phyloP scores from a whole-genome alignment of 2,888 invertebrate species.

The Patella caerulea region DNA sequence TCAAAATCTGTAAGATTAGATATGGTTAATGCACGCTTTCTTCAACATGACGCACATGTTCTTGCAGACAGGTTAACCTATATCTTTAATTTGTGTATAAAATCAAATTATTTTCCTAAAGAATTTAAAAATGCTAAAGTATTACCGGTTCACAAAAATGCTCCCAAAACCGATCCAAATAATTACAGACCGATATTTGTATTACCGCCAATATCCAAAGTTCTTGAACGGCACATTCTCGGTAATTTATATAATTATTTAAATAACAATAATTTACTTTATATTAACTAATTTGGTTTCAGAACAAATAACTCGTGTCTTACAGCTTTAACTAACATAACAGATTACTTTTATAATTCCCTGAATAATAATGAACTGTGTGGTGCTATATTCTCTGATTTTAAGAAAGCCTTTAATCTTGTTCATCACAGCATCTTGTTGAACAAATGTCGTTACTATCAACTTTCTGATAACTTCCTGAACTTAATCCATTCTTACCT shows the following conservation, averaged over 20 bases:
- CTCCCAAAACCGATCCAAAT: background rate
- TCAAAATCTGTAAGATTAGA: background rate
- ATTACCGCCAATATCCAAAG: background rate
- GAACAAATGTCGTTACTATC: background rate
- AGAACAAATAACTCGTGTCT: background rate
- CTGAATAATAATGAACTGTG: background rate
- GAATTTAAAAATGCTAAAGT: background rate
- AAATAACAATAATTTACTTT: slow-evolving; percentile 8
- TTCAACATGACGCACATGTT: background rate
- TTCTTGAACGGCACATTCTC: background rate
- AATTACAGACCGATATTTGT: background rate
- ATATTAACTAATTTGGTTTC: background rate
- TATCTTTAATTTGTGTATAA: slow-evolving; percentile 6
- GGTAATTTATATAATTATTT: background rate
- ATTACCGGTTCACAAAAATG: background rate
- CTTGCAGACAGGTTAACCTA: background rate
- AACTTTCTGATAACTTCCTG: background rate
- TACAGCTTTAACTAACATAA: background rate
- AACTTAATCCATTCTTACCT: background rate
- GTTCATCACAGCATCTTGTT: background rate
- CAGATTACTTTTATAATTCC: background rate
- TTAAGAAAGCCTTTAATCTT: background rate
- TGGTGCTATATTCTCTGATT: background rate
- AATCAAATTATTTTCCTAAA: background rate
- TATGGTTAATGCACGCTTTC: background rate